Conservation (phyloP, 2,888 invertebrate genomes). For the Leptinotarsa tumamoca region DNA sequence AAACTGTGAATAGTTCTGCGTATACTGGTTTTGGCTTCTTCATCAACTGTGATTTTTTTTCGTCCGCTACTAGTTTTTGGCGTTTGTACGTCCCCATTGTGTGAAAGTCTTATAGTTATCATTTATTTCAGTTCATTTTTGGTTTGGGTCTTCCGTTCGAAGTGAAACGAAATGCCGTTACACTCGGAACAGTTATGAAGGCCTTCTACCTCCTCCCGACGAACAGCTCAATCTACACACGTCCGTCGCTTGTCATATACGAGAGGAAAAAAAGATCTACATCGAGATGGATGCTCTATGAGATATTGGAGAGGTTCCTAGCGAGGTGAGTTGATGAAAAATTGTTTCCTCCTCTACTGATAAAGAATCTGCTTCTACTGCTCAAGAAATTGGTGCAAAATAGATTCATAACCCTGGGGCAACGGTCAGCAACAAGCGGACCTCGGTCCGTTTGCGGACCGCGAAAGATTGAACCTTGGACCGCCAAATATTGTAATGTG, state of each 20-base stretch:
- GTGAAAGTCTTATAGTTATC: constrained; percentile 19
- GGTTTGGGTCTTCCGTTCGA: constrained; percentile 77
- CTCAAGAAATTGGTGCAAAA: too few relatives aligned
- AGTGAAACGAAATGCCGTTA: constrained; percentile 72
- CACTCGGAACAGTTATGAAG: constrained; percentile 76
- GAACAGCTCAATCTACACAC: constrained; percentile 72
- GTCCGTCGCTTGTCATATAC: constrained; percentile 57
- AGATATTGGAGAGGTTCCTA: constrained; percentile 57
- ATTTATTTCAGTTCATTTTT: constrained; percentile 71
- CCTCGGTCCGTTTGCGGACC: too few relatives aligned
- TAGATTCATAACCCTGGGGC: too few relatives aligned
- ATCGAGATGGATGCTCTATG: constrained; percentile 62
- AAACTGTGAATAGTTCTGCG: too few relatives aligned
- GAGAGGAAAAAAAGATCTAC: constrained; percentile 56
- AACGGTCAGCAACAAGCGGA: too few relatives aligned
- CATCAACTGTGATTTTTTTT: too few relatives aligned
- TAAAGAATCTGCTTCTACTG: too few relatives aligned
- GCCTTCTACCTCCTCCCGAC: constrained; percentile 76
- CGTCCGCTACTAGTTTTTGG: too few relatives aligned
- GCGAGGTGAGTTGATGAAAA: constrained; percentile 51
- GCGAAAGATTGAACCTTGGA: too few relatives aligned
- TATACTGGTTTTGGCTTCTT: too few relatives aligned
- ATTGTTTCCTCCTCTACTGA: too few relatives aligned
- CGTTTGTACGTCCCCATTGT: not conserved
- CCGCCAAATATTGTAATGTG: too few relatives aligned